Evolutionary conservation across 2,797 vertebrate genomes (phyloP).

Genomic region (Eutrigla gurnardus): DNA sequence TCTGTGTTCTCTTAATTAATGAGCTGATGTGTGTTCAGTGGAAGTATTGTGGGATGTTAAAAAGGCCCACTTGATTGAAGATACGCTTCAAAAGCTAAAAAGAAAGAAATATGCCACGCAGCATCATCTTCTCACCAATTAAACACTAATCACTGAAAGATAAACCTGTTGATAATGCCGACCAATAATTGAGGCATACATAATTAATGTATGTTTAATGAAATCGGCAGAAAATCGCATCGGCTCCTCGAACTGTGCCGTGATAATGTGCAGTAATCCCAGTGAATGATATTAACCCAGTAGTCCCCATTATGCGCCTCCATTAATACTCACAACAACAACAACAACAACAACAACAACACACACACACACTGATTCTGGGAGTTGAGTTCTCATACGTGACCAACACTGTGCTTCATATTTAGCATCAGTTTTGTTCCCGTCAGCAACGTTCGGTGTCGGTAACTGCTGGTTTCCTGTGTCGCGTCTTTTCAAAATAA

Average conservation of each 20-base stretch:
- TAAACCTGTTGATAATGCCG: constrained; percentile 73
- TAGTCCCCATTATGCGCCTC: constrained; percentile 1
- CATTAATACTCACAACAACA: constrained; percentile 34
- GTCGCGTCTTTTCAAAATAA: too few relatives aligned
- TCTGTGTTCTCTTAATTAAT: constrained; percentile 38
- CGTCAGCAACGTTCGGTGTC: too few relatives aligned
- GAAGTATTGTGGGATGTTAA: constrained; percentile 35
- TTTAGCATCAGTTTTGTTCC: too few relatives aligned
- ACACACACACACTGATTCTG: neutral
- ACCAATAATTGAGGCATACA: constrained; percentile 71
- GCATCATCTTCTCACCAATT: constrained; percentile 69
- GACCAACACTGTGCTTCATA: neutral
- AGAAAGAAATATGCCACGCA: constrained; percentile 28
- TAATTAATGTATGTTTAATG: constrained; percentile 74
- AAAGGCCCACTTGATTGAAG: constrained; percentile 30
- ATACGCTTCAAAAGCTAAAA: constrained; percentile 42
- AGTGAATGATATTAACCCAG: constrained; percentile 62
- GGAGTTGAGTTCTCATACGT: neutral
- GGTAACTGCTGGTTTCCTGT: too few relatives aligned
- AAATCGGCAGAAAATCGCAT: constrained; percentile 62
- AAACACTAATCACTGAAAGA: constrained; percentile 68
- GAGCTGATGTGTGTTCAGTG: constrained; percentile 16
- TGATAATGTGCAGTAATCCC: constrained; percentile 62
- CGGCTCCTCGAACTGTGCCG: constrained; percentile 50
- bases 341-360: constrained; percentile 11